A percentile compares a stretch with the other conserved stretches of the same genome.
These are phyloP conservation scores for Choloepus hoffmanni DNA, from an alignment of 2,113 vertebrate genomes.

Conservation along the genomic window DNA sequence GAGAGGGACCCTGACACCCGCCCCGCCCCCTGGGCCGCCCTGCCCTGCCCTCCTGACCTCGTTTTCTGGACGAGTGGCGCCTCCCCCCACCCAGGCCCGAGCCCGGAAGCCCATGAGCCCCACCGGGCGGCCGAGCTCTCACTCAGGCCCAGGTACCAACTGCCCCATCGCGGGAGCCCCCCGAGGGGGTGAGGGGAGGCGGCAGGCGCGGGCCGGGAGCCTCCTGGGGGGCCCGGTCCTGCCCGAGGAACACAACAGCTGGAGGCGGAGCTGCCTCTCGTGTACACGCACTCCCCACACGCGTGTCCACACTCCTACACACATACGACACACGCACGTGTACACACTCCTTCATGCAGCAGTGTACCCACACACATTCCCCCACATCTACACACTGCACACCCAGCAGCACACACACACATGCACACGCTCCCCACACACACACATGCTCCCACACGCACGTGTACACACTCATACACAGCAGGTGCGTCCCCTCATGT, in stretches of 20 bases:
- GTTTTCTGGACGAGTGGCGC: accelerated
- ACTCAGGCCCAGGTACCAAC: background rate
- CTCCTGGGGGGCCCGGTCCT: accelerated
- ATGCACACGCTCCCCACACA: background rate
- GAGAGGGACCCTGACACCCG: background rate
- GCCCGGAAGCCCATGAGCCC: background rate
- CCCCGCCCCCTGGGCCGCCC: too few relatives aligned
- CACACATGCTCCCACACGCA: too few relatives aligned
- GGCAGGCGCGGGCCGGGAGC: background rate
- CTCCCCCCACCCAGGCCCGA: background rate
- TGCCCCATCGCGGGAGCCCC: accelerated
- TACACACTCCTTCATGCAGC: background rate
- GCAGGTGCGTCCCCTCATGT: background rate
- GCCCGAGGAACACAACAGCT: background rate
- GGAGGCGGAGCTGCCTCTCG: too few relatives aligned
- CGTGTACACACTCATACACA: too few relatives aligned
- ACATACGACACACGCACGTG: too few relatives aligned
- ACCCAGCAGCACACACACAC: background rate
- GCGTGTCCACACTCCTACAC: too few relatives aligned
- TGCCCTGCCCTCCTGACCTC: slow-evolving; percentile 4
- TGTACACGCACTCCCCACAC: too few relatives aligned
- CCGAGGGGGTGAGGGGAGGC: background rate
- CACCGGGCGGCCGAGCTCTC: too few relatives aligned
- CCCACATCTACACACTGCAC: background rate
- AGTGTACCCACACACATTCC: background rate